Base-by-base conservation (phyloP, 2,797 vertebrate species). In the Champsocephalus gunnari region DNA sequence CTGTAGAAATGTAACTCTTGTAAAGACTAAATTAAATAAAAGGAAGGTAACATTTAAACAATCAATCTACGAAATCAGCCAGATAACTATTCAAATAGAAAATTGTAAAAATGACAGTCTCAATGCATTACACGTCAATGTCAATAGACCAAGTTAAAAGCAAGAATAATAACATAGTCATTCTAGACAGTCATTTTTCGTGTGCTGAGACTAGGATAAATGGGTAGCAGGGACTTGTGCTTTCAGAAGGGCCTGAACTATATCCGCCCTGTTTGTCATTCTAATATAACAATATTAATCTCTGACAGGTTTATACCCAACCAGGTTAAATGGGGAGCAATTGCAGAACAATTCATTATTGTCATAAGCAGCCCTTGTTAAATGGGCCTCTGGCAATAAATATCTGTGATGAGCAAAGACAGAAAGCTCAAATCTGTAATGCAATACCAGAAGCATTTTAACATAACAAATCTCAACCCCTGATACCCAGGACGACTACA, bases 301-400 rank as follows among this genome's bases (percentile, higher is more conserved):
- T 88, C 80, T 87, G 92, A 93, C 84, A 90, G 90, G 82, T 94
- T 93, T 94, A 93, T 84, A 85, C 74, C 75, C 51, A 67, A 82
- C 69, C 78, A 81, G 32, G 83, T 90, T 92, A 94, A 93, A 91
- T 66, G 43, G 69, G 83, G 91, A 93, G 92, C 90, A 94, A 92
- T 91, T 80, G 94, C 90, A 60, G 61, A 79, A 82, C 87, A 82
- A 94, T 95, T 87, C 83, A 95, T 95, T 93, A 95, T 24, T 16
- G 75, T 67, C 79, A 84, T 66, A 62, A 73, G 85, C 70, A 83
- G 85, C 84, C 77, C 71, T 77, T 79, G 90, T 94, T 93, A 95
- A 96, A 95, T 87, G 85, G 88, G 76, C 87, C 53, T 56, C 54
- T 77, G 85, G 92, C 90, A 93, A 96, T 95, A 96, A 96, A 96